These are phyloP conservation scores for western clawed frog (Xenopus tropicalis) DNA, from an alignment of 2,113 vertebrate species.

Conservation along the genomic window DNA sequence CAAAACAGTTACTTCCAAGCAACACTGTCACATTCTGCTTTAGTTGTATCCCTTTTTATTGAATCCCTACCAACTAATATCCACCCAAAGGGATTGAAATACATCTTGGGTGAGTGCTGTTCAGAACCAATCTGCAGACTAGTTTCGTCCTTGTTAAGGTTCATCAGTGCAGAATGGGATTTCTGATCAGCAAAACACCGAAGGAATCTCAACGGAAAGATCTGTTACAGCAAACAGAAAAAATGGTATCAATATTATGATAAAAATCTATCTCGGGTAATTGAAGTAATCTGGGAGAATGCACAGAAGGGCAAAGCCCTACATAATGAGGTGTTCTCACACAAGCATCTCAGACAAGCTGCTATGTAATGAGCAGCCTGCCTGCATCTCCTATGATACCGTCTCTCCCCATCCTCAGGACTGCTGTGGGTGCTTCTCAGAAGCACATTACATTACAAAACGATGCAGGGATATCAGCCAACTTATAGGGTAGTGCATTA, in stretches of 20 bases:
- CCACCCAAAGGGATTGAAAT: too few species aligned
- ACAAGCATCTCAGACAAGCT: constrained; percentile 37
- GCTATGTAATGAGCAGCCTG: constrained; percentile 37
- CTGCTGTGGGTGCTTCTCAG: background rate
- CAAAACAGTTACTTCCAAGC: too few species aligned
- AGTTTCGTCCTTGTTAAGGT: too few species aligned
- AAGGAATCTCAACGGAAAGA: background rate
- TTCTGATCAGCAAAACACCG: background rate
- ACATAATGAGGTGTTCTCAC: constrained; percentile 2
- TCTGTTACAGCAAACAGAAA: background rate
- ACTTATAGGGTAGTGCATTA: constrained; percentile 8
- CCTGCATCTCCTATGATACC: constrained; percentile 25
- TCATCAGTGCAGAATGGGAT: too few species aligned
- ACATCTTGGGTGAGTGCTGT: too few species aligned
- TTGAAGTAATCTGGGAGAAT: too few species aligned
- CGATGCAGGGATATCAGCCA: background rate
- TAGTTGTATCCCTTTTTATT: too few species aligned
- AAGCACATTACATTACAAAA: background rate
- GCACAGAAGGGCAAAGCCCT: background rate
- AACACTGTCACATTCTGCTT: too few species aligned
- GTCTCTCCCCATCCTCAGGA: background rate
- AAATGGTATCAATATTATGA: background rate
- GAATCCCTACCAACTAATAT: too few species aligned
- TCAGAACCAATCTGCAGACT: too few species aligned
- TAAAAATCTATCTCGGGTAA: too few species aligned